Evolutionary conservation across 2,888 invertebrate species (phyloP).

Genomic region (Lepidochitona cinerea): DNA sequence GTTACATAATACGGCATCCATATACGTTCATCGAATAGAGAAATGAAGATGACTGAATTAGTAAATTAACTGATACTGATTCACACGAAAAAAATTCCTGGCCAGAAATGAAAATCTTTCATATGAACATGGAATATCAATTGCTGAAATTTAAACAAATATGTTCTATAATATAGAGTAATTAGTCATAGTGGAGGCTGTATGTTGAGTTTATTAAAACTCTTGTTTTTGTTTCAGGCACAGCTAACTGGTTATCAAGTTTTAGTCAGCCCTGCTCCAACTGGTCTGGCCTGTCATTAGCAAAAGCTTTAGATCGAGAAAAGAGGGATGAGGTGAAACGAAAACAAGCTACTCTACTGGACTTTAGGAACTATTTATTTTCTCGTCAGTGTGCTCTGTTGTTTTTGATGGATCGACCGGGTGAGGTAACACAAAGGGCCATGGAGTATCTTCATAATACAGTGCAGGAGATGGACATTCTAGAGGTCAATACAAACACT

Average conservation of each 20-base stretch:
- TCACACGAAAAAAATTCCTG: too few relatives aligned
- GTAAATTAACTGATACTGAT: too few relatives aligned
- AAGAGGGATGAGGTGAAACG: constrained; percentile 65
- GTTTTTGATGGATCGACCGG: constrained; percentile 76
- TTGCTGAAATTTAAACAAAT: too few relatives aligned
- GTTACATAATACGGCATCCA: too few relatives aligned
- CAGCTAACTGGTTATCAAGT: constrained; percentile 86
- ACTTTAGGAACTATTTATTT: constrained; percentile 94
- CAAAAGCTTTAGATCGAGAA: constrained; percentile 62
- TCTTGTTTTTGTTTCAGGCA: too few relatives aligned
- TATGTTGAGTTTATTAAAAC: too few relatives aligned
- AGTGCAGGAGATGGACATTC: constrained; percentile 84
- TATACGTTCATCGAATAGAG: too few relatives aligned
- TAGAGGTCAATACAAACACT: constrained; percentile 81
- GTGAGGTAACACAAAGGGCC: constrained; percentile 92
- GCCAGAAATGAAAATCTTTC: too few relatives aligned
- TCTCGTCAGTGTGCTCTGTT: constrained; percentile 91
- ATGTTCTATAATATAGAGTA: too few relatives aligned
- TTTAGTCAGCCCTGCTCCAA: constrained; percentile 85
- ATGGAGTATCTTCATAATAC: constrained; percentile 92
- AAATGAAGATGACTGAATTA: too few relatives aligned
- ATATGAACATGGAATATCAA: too few relatives aligned
- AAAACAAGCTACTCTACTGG: constrained; percentile 82
- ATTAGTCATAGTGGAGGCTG: too few relatives aligned
- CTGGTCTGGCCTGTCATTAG: constrained; percentile 85